These are phyloP conservation scores for Nymphalis polychloros DNA, from an alignment of 2,888 invertebrate species.

Conservation along the genomic window DNA sequence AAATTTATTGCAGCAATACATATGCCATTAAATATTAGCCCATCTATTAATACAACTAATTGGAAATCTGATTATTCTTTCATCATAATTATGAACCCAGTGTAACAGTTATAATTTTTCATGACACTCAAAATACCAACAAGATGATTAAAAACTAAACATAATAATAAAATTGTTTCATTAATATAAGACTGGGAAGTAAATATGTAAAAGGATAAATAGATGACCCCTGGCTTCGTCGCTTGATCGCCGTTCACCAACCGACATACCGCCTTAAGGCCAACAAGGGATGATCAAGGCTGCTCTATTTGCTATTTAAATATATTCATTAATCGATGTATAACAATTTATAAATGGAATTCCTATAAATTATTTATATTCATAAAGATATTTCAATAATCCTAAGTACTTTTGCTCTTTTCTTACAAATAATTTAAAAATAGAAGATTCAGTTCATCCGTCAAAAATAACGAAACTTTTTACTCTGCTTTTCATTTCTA, in stretches of 20 bases:
- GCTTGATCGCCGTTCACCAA: conserved; percentile 42
- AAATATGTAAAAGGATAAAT: conserved; percentile 22
- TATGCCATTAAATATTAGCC: too few relatives aligned
- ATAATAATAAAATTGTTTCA: neutral
- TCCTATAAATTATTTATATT: neutral
- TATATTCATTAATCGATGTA: conserved; percentile 21
- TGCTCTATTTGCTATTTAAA: conserved; percentile 42
- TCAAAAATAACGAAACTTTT: too few relatives aligned
- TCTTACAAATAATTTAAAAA: neutral
- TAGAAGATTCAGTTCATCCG: too few relatives aligned
- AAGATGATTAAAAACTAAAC: neutral
- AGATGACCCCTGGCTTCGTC: conserved; percentile 30
- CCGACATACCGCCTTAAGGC: conserved; percentile 43
- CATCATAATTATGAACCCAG: too few relatives aligned
- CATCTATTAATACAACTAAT: too few relatives aligned
- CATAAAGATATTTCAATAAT: neutral
- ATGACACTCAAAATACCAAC: too few relatives aligned
- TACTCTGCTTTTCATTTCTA: too few relatives aligned
- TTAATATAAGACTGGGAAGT: neutral
- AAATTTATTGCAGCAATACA: too few relatives aligned
- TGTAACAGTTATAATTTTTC: too few relatives aligned
- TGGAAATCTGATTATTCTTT: too few relatives aligned
- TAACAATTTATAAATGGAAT: conserved; percentile 10
- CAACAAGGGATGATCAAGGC: conserved; percentile 46
- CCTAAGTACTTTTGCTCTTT: neutral